Base-by-base conservation (phyloP, 2,888 invertebrate species). In the Hermaeophaga mercurialis region DNA sequence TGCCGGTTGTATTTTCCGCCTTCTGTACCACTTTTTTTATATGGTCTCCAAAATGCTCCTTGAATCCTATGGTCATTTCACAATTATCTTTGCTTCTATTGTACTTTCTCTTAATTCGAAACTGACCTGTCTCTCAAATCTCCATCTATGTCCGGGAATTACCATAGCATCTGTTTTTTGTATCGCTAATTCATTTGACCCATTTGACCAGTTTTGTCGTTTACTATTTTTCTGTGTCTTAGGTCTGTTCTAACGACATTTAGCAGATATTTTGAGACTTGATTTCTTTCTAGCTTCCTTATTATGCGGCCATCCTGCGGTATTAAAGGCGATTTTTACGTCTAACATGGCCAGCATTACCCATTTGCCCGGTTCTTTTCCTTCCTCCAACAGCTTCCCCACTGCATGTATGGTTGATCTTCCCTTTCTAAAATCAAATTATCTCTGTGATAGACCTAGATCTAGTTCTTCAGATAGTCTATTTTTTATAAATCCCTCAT, bases 221-320 rank as follows among this genome's bases (percentile, higher is more conserved):
- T n/a, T 3, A n/a, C 26, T 34, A 48, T 47, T 4, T 15, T 22
- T 26, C 48, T 33, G 9, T 34, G 7, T 5, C 33, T 48, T 3
- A 49, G 49, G n/a, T 55, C 48, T 17, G 9, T 47, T 9, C 28
- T 26, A 0, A 43, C 24, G 2, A 48, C 9, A 17, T 55, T 48
- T 6, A 49, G 14, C 11, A 48, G 17, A 17, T 55, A 48, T 12
- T 43, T 12, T 2, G 34, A 28, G n/a, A 41, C 26, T 15, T 33
- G 34, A 6, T 34, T 24, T 33, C 22, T 17, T 8, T 18, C 38
- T 34, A 15, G 7, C 12, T 34, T 34, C 7, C 15, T 34, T 12
- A 7, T 34, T 34, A 34, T 34, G 9, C 8, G 36, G 9, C 36
- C 36, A 34, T 9, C 12, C 36, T 34, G 36, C 36, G 1, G 38